Conservation (phyloP, 2,888 invertebrate species). For the Zaprionus lineosus region DNA sequence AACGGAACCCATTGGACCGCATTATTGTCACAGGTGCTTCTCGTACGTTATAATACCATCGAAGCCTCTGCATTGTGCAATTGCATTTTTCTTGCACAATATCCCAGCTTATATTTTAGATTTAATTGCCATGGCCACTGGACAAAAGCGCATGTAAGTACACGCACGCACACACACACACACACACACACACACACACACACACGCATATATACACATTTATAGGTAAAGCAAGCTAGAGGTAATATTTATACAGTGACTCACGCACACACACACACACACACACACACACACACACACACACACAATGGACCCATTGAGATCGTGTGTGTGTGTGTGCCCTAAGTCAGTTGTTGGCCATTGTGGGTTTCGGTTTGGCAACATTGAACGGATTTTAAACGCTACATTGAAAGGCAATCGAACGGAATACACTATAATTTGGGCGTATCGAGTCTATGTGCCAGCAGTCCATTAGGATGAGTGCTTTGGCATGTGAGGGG, state of each 20-base stretch:
- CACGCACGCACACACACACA: slow-evolving; percentile 25
- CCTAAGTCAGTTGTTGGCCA: slow-evolving; percentile 47
- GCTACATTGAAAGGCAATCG: slow-evolving; percentile 71
- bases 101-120: slow-evolving; percentile 83
- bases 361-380: slow-evolving; percentile 53
- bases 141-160: slow-evolving; percentile 83
- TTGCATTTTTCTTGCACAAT: slow-evolving; percentile 82
- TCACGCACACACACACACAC: not conserved
- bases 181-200: not conserved
- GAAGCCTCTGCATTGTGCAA: slow-evolving; percentile 81
- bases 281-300: not conserved
- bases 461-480: no score
- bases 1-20: slow-evolving; percentile 51
- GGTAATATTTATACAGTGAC: slow-evolving; percentile 12
- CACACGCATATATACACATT: not conserved
- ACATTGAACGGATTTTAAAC: slow-evolving; percentile 67
- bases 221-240: no score
- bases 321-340: slow-evolving; percentile 21
- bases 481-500: not conserved
- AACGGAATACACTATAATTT: slow-evolving; percentile 18
- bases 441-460: not conserved
- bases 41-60: slow-evolving; percentile 83
- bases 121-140: slow-evolving; percentile 82
- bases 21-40: slow-evolving; percentile 83
- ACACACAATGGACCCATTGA: slow-evolving; percentile 10